Base-by-base conservation (phyloP, 2,888 invertebrate species). In the Polylopha cassiicola region DNA sequence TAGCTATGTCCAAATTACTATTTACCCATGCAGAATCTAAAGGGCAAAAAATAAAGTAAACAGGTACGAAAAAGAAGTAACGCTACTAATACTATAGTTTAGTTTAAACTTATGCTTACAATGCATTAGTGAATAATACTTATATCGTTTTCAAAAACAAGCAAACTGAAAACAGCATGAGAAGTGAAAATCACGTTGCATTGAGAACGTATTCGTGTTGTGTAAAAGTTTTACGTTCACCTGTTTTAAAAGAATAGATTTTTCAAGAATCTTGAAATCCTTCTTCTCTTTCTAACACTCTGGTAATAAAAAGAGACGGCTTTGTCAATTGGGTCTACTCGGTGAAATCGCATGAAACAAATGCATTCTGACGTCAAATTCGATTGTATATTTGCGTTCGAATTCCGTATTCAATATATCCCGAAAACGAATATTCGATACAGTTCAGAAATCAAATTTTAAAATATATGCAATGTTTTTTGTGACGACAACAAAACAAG, bases 301-400 rank as follows among this genome's bases (percentile, higher is more conserved):
- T 9, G 7, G 11, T 20, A 21, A 24, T 26, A 6, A 8, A 29
- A 18, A 34, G 29, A 18, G 24, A 34, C 6, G 16, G 20, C 28
- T 15, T 26, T 29, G 34, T 41, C 39, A 41, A 24, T 34, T 29
- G 23, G 21, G 24, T 21, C 24, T 29, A 28, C 29, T 41, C 41
- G 26, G 20, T 30, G 36, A 30, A 36, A 36, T 36, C 34, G 36
- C 34, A 41, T 41, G 30, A 41, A 41, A 41, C 36, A 41, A 41
- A 41, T 41, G 34, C 41, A 29, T 24, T 30, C 30, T 17, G 41
- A 36, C 41, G 15, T 41, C 34, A 36, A 36, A 36, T 36, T 21
- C 41, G 34, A 41, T 41, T 41, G 41, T 41, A 29, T 41, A 34
- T 41, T 29, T 24, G 34, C 29, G 15, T 36, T 41, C 36, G 30